phyloP scores from a whole-genome alignment of 2,888 invertebrate species.

The Altica lythri region DNA sequence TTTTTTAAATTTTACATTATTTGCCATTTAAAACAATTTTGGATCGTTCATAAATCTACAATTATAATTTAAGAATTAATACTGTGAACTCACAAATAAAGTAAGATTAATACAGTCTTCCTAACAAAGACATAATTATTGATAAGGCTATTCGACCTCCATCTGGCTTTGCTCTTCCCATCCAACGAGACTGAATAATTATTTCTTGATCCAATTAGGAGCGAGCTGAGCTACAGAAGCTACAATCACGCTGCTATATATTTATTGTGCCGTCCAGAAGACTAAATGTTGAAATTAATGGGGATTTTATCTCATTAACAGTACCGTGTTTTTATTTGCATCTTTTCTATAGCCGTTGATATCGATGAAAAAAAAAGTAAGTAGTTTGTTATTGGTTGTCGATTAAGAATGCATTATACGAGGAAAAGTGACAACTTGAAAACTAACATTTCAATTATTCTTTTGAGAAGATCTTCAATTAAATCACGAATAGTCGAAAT shows the following conservation, averaged over 20 bases:
- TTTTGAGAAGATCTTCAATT: too few relatives aligned
- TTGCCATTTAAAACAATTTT: too few relatives aligned
- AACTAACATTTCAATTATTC: constrained; percentile 12
- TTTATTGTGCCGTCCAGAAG: constrained; percentile 49
- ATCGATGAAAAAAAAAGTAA: constrained; percentile 19
- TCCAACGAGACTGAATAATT: constrained; percentile 43
- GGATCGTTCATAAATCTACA: too few relatives aligned
- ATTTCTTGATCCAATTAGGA: constrained; percentile 53
- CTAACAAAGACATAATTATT: too few relatives aligned
- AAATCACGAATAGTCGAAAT: too few relatives aligned
- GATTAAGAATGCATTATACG: constrained; percentile 8
- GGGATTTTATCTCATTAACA: constrained; percentile 53
- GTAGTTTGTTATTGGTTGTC: constrained; percentile 12
- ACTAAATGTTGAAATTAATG: constrained; percentile 53
- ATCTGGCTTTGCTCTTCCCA: not conserved
- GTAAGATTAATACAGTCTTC: too few relatives aligned
- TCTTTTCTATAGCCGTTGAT: constrained; percentile 26
- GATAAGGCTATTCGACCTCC: too few relatives aligned
- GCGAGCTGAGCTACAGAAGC: constrained; percentile 46
- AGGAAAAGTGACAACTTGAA: not conserved
- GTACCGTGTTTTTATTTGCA: constrained; percentile 44
- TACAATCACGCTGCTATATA: constrained; percentile 50
- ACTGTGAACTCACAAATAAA: too few relatives aligned
- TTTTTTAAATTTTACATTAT: too few relatives aligned
- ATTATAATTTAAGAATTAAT: too few relatives aligned